phyloP scores from a whole-genome alignment of 2,113 vertebrate species.

The Mus pahari region DNA sequence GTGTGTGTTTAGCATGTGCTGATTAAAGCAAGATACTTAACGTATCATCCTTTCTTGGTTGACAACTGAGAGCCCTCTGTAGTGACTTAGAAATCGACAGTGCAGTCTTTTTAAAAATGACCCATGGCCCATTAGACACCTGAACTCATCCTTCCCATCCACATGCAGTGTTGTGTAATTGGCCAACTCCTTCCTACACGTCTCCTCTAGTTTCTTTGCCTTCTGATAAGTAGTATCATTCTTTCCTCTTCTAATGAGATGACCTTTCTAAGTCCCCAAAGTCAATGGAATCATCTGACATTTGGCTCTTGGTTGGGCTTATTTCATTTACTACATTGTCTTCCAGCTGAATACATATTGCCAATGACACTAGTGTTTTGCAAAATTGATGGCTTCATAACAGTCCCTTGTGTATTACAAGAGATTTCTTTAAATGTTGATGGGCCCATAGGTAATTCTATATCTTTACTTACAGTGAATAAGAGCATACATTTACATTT shows the following conservation, averaged over 20 bases:
- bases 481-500: background rate
- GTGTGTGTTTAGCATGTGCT: no score
- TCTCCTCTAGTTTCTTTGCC: rapidly evolving
- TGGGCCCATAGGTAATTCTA: background rate
- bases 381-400: background rate
- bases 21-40: background rate
- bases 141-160: background rate
- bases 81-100: background rate
- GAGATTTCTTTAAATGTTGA: background rate
- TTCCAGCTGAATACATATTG: background rate
- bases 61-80: background rate
- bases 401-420: background rate
- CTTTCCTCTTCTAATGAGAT: background rate
- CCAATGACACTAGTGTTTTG: background rate
- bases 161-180: background rate
- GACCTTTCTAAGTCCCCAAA: background rate
- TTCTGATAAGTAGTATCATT: background rate
- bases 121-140: background rate
- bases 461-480: background rate
- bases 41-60: background rate
- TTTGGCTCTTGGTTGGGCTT: background rate
- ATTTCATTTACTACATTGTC: background rate
- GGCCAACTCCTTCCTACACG: background rate
- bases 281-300: background rate
- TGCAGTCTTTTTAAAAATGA: background rate